Percentiles rank a stretch among this genome's conserved stretches.
phyloP scores from a whole-genome alignment of 2,797 vertebrate genomes.

The Mormyrops boulengeri region DNA sequence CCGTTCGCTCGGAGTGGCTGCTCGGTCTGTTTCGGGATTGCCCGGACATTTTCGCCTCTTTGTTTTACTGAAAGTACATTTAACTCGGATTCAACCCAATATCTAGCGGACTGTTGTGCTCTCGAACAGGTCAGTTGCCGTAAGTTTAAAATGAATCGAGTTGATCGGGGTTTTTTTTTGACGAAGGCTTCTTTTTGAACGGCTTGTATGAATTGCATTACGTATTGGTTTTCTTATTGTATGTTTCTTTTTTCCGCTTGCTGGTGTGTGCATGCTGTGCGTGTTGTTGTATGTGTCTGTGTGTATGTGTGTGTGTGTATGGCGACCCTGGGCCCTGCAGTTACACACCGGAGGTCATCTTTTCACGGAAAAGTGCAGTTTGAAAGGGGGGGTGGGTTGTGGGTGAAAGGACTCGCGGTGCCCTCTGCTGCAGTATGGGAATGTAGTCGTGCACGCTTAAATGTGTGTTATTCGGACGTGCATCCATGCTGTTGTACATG shows the following conservation, averaged over 20 bases:
- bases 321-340: constrained; percentile 67
- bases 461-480: constrained; percentile 30
- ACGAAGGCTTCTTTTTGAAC: constrained; percentile 29
- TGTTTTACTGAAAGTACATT: constrained; percentile 87
- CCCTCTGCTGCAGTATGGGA: constrained; percentile 34
- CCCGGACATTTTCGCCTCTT: constrained; percentile 98
- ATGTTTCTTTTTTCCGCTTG: constrained; percentile 54
- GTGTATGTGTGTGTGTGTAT: constrained; percentile 38
- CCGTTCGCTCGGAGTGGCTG: constrained; percentile 53
- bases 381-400: constrained; percentile 30
- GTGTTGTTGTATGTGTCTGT: constrained; percentile 52
- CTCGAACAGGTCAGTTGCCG: constrained; percentile 61
- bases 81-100: constrained; percentile 65
- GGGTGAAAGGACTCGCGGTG: constrained; percentile 34
- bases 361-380: constrained; percentile 45
- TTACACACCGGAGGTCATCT: constrained; percentile 48
- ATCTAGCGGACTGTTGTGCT: constrained; percentile 58
- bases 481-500: constrained; percentile 31
- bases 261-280: constrained; percentile 59
- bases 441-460: constrained; percentile 25
- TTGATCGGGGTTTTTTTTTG: constrained; percentile 14
- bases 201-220: constrained; percentile 41
- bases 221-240: constrained; percentile 37
- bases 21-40: constrained; percentile 78
- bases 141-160: constrained; percentile 25